These are phyloP conservation scores for Prosapia bicincta DNA, from an alignment of 2,888 invertebrate species.

Conservation along the genomic window DNA sequence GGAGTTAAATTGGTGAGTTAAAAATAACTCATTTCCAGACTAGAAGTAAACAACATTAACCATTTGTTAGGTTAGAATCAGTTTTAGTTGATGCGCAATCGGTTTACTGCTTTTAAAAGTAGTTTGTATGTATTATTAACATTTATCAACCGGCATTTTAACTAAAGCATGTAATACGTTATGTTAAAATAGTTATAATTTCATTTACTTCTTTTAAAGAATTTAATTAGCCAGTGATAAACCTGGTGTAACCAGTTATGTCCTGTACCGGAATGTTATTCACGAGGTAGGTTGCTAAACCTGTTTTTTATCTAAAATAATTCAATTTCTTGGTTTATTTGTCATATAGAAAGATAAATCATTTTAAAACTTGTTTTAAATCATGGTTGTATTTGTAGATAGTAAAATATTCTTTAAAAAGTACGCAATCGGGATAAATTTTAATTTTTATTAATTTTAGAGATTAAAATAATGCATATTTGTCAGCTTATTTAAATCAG, in stretches of 20 bases:
- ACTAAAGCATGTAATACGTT: not conserved
- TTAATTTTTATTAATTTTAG: too few relatives aligned
- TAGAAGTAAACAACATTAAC: not conserved
- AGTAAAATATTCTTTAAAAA: too few relatives aligned
- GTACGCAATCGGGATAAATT: too few relatives aligned
- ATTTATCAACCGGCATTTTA: not conserved
- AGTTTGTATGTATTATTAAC: not conserved
- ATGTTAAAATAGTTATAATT: too few relatives aligned
- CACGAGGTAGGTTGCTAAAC: not conserved
- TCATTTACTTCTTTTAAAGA: too few relatives aligned
- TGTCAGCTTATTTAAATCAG: too few relatives aligned
- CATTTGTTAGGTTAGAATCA: not conserved
- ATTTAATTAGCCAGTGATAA: too few relatives aligned
- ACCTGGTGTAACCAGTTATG: not conserved
- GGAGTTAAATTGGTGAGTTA: not conserved
- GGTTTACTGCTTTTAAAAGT: not conserved
- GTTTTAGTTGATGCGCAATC: not conserved
- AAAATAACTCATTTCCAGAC: constrained; percentile 2
- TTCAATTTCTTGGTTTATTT: too few relatives aligned
- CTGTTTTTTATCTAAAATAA: not conserved
- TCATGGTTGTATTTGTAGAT: too few relatives aligned
- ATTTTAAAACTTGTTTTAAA: too few relatives aligned
- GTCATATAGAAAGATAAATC: too few relatives aligned
- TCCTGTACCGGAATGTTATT: not conserved
- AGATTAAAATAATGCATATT: too few relatives aligned